Evolutionary conservation across 2,113 vertebrate genomes (phyloP), one percentile per base, ranked within the genome.

Genomic region (Xyliphius kryptos): DNA sequence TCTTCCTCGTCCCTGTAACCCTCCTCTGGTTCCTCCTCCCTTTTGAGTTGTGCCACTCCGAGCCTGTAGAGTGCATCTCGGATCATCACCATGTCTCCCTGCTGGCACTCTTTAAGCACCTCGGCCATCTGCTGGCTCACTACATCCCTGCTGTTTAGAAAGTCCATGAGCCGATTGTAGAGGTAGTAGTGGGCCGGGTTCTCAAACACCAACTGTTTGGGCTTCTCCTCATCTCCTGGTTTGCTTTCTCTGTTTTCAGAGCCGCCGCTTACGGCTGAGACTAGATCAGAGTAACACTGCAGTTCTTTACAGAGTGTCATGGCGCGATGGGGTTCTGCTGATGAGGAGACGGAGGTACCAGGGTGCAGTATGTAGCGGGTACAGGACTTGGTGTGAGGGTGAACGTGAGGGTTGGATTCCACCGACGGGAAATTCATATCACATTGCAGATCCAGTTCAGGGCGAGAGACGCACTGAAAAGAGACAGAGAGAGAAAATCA

Each of bases 151-250:
- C 95, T 97, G 71, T 85, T 90, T 74, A 98, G 88, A 81, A 95
- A 99, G 82, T 99, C 96, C 64, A 94, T 64, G 74, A 99, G 88
- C 19, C 96, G 91, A 79, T 97, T 97, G 79, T 95, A 97, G 66
- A 99, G 91, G 88, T 94, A 99, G 87, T 98, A 99, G 77, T 94
- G 92, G 0, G 92, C 93, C 0, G 93, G 85, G 3, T 94, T 97
- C 74, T 90, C 89, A 5, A 97, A 99, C 75, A 83, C 83, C 16
- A 92, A 79, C 32, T 86, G 78, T 56, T 75, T 80, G 15, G 76
- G 84, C 38, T 81, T 3, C 3, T 3, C 66, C 64, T 72, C 83
- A 0, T 14, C 63, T 0, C 66, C 51, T 10, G 62, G 15, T 2
- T 38, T 9, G 2, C 41, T 20, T 26, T 63, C 59, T 15, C 63